Conservation (phyloP, 2,888 invertebrate genomes). For the Mimas tiliae region DNA sequence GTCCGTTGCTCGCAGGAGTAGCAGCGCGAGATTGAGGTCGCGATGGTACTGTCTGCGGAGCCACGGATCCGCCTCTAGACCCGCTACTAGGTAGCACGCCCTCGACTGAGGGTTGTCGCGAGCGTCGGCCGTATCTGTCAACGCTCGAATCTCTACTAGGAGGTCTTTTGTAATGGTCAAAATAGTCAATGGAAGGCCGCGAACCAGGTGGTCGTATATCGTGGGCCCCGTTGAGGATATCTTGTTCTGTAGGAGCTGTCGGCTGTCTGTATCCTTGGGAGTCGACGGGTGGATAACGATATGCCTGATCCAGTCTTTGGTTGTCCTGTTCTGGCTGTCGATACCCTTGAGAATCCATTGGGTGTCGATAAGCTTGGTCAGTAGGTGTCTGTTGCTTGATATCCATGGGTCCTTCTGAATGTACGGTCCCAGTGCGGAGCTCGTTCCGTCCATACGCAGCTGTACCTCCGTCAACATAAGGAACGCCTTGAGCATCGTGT, state of each 20-base stretch:
- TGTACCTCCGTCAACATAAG: conserved; percentile 59
- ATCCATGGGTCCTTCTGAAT: conserved; percentile 64
- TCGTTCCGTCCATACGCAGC: conserved; percentile 65
- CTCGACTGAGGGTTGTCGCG: conserved; percentile 92
- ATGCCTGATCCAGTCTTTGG: conserved; percentile 16
- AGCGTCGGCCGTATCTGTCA: conserved; percentile 91
- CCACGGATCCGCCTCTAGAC: conserved; percentile 89
- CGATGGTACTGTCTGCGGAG: conserved; percentile 89
- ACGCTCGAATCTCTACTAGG: conserved; percentile 95
- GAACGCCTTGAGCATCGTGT: conserved; percentile 60
- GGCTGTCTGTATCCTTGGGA: conserved; percentile 79
- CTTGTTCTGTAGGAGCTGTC: conserved; percentile 70
- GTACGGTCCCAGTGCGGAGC: conserved; percentile 70
- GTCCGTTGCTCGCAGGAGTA: conserved; percentile 86
- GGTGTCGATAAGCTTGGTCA: conserved; percentile 58
- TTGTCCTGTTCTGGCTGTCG: conserved; percentile 58
- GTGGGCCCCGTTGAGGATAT: conserved; percentile 63
- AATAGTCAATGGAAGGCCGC: conserved; percentile 92
- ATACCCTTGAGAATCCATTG: conserved; percentile 62
- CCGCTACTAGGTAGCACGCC: conserved; percentile 84
- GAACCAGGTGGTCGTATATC: conserved; percentile 70
- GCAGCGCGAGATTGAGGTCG: conserved; percentile 82
- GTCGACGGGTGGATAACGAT: conserved; percentile 46
- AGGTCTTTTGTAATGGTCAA: conserved; percentile 97
- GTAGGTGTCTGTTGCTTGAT: conserved; percentile 53